Evolutionary conservation across 2,888 invertebrate species (phyloP).

Genomic region (Amphipyra berbera): DNA sequence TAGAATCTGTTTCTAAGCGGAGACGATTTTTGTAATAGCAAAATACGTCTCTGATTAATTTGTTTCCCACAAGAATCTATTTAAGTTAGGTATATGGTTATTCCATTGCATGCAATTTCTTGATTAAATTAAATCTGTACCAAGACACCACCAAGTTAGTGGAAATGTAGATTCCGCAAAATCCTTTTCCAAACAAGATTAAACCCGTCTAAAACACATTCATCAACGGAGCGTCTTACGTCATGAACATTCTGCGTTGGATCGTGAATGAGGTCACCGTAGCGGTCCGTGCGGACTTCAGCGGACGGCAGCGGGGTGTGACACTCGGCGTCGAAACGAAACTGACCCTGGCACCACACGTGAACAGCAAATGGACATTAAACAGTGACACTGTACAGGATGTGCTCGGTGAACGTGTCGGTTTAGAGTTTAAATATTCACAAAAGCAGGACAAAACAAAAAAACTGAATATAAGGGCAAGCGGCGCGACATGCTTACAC

Average conservation of each 20-base stretch:
- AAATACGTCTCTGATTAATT: constrained; percentile 8
- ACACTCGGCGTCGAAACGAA: constrained; percentile 96
- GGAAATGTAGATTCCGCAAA: constrained; percentile 39
- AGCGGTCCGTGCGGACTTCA: constrained; percentile 92
- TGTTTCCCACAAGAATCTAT: constrained; percentile 12
- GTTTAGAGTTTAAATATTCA: constrained; percentile 20
- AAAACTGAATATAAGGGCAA: constrained; percentile 75
- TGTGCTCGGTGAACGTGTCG: constrained; percentile 51
- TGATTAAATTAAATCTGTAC: constrained; percentile 44
- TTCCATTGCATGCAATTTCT: constrained; percentile 44
- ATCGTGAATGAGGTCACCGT: constrained; percentile 86
- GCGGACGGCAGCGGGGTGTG: constrained; percentile 93
- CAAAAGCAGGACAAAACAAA: constrained; percentile 62
- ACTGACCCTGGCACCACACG: constrained; percentile 93
- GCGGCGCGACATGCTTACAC: constrained; percentile 92
- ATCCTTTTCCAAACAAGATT: constrained; percentile 46
- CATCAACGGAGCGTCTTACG: constrained; percentile 84
- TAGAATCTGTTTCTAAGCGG: constrained; percentile 33
- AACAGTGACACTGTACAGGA: constrained; percentile 50
- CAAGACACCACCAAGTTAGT: constrained; percentile 66
- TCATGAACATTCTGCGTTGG: constrained; percentile 88
- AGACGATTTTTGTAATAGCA: constrained; percentile 20
- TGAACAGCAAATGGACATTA: constrained; percentile 68
- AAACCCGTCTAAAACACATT: constrained; percentile 40
- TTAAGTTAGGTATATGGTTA: constrained; percentile 19